Percentiles rank a stretch among this genome's conserved stretches.
Evolutionary conservation across 2,888 invertebrate species (phyloP).

Genomic region (Microctonus hyperodae): DNA sequence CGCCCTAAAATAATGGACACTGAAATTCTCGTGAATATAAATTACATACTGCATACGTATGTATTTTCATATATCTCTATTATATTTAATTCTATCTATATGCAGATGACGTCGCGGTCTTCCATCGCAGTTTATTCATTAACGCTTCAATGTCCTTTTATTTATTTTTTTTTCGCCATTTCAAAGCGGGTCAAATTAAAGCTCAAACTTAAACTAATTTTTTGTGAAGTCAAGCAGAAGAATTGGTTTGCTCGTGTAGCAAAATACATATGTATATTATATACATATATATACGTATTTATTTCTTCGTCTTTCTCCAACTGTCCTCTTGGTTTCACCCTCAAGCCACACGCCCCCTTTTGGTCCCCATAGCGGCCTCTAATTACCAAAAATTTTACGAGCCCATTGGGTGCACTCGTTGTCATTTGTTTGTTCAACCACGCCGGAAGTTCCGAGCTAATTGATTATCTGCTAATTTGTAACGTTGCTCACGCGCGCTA

Average conservation of each 20-base stretch:
- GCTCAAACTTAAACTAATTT: constrained; percentile 13
- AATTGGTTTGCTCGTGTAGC: background rate
- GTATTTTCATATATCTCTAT: constrained; percentile 40
- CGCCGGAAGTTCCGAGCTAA: constrained; percentile 53
- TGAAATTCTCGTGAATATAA: background rate
- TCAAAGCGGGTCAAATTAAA: constrained; percentile 39
- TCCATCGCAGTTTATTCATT: background rate
- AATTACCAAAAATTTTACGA: constrained; percentile 58
- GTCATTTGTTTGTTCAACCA: constrained; percentile 55
- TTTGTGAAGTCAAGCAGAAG: constrained; percentile 19
- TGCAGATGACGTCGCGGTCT: constrained; percentile 49
- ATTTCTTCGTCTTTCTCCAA: constrained; percentile 1
- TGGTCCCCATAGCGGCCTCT: constrained; percentile 46
- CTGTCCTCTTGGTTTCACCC: constrained; percentile 15
- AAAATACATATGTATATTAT: background rate
- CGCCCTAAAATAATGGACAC: background rate
- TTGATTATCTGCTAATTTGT: constrained; percentile 60
- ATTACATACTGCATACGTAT: background rate
- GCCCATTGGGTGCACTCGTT: constrained; percentile 39
- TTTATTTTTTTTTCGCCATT: constrained; percentile 34
- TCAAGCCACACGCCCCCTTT: constrained; percentile 42
- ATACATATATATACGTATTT: constrained; percentile 2
- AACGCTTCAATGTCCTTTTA: background rate
- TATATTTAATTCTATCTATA: constrained; percentile 43
- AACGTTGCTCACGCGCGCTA: constrained; percentile 38